Evolutionary conservation across 2,113 vertebrate species (phyloP).

Genomic region (Cololabis saira): DNA sequence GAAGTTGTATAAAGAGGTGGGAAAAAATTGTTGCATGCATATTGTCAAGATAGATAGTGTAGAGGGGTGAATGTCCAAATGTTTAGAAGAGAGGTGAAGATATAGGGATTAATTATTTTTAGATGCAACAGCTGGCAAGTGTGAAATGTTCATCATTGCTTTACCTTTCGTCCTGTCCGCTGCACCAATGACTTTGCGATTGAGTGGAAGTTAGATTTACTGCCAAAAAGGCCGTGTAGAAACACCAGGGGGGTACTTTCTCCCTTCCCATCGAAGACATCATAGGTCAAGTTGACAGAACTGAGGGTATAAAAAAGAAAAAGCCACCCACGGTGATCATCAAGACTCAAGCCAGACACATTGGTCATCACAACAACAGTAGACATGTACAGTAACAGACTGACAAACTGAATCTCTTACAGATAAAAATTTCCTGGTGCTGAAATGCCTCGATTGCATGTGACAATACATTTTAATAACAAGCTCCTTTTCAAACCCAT

Average conservation of each 20-base stretch:
- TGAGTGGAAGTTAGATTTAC: constrained; percentile 89
- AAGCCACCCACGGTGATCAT: neutral
- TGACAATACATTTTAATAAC: too few species aligned
- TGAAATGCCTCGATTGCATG: neutral
- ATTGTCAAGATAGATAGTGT: constrained; percentile 7
- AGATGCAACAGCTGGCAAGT: constrained; percentile 5
- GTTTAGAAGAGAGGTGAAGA: constrained; percentile 12
- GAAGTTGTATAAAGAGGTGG: constrained; percentile 27
- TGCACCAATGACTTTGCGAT: constrained; percentile 88
- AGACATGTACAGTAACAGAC: neutral
- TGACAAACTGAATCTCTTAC: neutral
- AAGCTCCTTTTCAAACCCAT: too few species aligned
- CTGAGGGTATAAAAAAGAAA: constrained; percentile 62
- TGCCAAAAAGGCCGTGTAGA: constrained; percentile 94
- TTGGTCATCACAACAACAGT: neutral
- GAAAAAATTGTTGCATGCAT: constrained; percentile 6
- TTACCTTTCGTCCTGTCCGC: constrained; percentile 89
- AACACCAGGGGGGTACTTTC: constrained; percentile 86
- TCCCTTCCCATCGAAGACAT: constrained; percentile 78
- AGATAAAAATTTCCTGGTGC: neutral
- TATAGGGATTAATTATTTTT: constrained; percentile 2
- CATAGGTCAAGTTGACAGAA: constrained; percentile 81
- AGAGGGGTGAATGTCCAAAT: neutral
- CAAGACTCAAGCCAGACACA: neutral
- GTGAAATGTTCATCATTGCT: constrained; percentile 50